phyloP scores from a whole-genome alignment of 2,113 vertebrate species.

The Entomyzon cyanotis region DNA sequence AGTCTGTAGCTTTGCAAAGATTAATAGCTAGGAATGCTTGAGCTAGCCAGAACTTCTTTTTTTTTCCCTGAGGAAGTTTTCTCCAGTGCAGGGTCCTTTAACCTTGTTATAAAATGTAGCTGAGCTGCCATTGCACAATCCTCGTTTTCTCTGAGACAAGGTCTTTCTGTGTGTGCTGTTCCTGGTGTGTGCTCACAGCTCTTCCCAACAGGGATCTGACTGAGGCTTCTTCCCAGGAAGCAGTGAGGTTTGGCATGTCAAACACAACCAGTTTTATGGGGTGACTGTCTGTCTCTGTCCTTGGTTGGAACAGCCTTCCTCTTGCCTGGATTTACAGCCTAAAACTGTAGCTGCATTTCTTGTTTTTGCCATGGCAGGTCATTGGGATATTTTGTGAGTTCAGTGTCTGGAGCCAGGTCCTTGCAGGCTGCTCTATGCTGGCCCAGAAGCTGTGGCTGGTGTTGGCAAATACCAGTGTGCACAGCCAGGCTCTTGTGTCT shows the following conservation, averaged over 20 bases:
- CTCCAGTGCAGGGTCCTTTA: not conserved
- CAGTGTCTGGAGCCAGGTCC: not conserved
- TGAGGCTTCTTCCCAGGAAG: slow-evolving; percentile 21
- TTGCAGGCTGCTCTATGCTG: not conserved
- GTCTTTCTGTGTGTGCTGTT: not conserved
- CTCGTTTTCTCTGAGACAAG: not conserved
- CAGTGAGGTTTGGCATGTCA: slow-evolving; percentile 40
- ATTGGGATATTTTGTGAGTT: not conserved
- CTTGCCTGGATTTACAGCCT: slow-evolving; percentile 2
- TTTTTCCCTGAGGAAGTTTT: not conserved
- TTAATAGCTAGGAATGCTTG: not conserved
- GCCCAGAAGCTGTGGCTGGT: not conserved
- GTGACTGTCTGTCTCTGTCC: not conserved
- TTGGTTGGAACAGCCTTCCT: not conserved
- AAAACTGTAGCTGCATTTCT: not conserved
- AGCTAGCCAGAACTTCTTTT: not conserved
- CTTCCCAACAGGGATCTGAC: not conserved
- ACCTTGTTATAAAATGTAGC: not conserved
- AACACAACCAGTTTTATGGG: slow-evolving; percentile 6
- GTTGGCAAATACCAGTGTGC: not conserved
- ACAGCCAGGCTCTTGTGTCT: not conserved
- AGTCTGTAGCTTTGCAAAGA: not conserved
- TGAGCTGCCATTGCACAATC: not conserved
- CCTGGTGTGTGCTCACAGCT: not conserved
- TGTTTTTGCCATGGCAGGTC: not conserved